phyloP scores from a whole-genome alignment of 2,113 vertebrate species.

The Callorhinus ursinus region DNA sequence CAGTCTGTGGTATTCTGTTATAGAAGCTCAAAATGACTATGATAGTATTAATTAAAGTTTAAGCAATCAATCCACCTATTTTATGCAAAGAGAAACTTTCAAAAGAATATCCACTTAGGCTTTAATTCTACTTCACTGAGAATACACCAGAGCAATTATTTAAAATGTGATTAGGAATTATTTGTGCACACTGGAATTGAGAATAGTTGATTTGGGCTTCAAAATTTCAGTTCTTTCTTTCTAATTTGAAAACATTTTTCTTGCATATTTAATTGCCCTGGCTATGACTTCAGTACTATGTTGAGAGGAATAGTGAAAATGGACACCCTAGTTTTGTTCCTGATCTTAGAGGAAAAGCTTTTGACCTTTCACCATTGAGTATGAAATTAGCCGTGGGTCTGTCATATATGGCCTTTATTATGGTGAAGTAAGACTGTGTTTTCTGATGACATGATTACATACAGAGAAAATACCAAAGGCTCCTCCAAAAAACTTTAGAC shows the following conservation, averaged over 20 bases:
- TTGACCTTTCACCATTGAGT: not conserved
- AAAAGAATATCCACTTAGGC: not conserved
- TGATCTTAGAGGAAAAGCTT: not conserved
- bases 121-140: not conserved
- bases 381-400: not conserved
- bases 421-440: not conserved
- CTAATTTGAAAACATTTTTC: not conserved
- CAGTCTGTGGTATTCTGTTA: not conserved
- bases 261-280: not conserved
- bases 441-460: not conserved
- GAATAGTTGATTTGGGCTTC: not conserved
- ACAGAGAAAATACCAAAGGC: not conserved
- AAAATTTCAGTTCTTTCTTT: not conserved
- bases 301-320: not conserved
- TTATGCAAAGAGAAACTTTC: not conserved
- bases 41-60: not conserved
- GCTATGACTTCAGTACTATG: not conserved
- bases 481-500: not conserved
- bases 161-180: constrained; percentile 32
- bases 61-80: not conserved
- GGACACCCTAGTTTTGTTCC: not conserved
- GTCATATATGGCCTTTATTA: not conserved
- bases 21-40: not conserved
- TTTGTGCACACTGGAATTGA: not conserved
- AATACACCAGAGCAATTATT: not conserved